A percentile compares a stretch with the other conserved stretches of the same genome.
phyloP scores from a whole-genome alignment of 2,113 vertebrate species.

The Emberiza fucata region DNA sequence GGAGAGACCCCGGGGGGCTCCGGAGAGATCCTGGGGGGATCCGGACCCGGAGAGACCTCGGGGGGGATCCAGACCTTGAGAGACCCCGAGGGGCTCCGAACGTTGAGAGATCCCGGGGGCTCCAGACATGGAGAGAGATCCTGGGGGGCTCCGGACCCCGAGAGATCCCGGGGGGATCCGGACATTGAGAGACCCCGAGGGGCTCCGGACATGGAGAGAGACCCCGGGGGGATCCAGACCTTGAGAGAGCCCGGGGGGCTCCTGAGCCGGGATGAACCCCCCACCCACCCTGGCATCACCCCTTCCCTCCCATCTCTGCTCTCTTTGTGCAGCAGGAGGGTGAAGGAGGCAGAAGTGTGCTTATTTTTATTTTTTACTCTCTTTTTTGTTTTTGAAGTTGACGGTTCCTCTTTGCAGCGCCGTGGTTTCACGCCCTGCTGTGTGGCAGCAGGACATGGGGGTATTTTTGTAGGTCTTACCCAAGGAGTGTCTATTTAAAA shows the following conservation, averaged over 20 bases:
- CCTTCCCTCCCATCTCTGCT: neutral
- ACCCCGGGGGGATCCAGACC: too few species aligned
- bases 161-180: rapidly evolving
- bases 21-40: neutral
- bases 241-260: neutral
- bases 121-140: too few species aligned
- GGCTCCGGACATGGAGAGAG: too few species aligned
- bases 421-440: neutral
- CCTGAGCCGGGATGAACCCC: rapidly evolving
- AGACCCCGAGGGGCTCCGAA: neutral
- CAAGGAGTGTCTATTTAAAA: conserved; percentile 20
- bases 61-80: too few species aligned
- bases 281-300: rapidly evolving
- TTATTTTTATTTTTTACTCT: neutral
- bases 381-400: neutral
- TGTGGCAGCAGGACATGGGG: neutral
- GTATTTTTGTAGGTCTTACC: conserved; percentile 14
- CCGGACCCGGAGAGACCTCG: too few species aligned
- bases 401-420: conserved; percentile 13
- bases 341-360: neutral
- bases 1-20: neutral
- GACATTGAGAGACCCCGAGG: rapidly evolving
- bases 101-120: neutral
- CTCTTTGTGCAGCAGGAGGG: neutral
- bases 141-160: rapidly evolving